Conservation (phyloP, 2,888 invertebrate species). For the Poecilus cupreus region DNA sequence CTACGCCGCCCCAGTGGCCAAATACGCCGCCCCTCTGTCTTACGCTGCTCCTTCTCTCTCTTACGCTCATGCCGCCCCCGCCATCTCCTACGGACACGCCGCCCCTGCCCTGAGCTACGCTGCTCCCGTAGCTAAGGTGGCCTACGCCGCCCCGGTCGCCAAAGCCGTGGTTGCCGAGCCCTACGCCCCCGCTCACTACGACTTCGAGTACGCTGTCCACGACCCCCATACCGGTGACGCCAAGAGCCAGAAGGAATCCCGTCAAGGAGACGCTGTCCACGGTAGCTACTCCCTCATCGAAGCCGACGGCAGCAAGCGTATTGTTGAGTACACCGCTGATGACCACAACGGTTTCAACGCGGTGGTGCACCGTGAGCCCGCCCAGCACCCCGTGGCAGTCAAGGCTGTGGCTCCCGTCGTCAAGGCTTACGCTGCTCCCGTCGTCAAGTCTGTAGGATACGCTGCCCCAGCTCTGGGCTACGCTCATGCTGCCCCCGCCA, state of each 20-base stretch:
- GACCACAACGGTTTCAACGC: slow-evolving; percentile 71
- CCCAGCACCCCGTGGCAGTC: slow-evolving; percentile 61
- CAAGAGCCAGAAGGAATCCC: slow-evolving; percentile 71
- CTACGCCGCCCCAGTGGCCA: slow-evolving; percentile 60
- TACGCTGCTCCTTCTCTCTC: slow-evolving; percentile 61
- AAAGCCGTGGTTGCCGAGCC: slow-evolving; percentile 69
- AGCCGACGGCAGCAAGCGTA: slow-evolving; percentile 70
- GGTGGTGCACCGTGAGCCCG: slow-evolving; percentile 70
- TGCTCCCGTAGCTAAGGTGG: slow-evolving; percentile 3
- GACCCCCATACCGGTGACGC: slow-evolving; percentile 72
- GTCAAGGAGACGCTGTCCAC: slow-evolving; percentile 71
- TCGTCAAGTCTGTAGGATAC: slow-evolving; percentile 10
- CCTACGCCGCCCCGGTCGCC: slow-evolving; percentile 64
- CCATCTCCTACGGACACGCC: slow-evolving; percentile 62
- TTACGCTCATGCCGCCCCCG: slow-evolving; percentile 65
- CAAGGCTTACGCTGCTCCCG: slow-evolving; percentile 46
- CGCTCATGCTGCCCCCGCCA: slow-evolving; percentile 65
- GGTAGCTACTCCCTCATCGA: slow-evolving; percentile 71
- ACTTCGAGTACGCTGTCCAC: slow-evolving; percentile 70
- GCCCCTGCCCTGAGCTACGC: slow-evolving; percentile 48
- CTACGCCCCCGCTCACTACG: slow-evolving; percentile 70
- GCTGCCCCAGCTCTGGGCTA: slow-evolving; percentile 57
- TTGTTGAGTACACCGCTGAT: slow-evolving; percentile 71
- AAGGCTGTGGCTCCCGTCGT: slow-evolving; percentile 65
- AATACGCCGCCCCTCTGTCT: slow-evolving; percentile 58